Evolutionary conservation across 1,140 invertebrate species (phyloP).

Genomic region (Tetramorium parvispinum): DNA sequence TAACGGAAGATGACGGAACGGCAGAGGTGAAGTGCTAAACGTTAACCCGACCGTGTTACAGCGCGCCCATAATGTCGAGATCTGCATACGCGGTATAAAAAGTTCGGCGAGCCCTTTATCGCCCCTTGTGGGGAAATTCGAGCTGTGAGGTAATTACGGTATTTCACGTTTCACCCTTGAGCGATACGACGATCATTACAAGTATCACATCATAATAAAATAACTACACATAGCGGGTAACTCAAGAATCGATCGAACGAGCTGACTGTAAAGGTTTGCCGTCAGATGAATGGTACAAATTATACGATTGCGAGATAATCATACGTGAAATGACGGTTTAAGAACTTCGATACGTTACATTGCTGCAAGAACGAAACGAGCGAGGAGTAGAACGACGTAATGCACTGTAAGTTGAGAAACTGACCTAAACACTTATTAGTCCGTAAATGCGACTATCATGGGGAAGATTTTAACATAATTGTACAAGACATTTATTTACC

Average conservation of each 20-base stretch:
- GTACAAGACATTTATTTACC: neutral
- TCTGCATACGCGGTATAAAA: conserved; percentile 40
- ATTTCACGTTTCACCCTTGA: conserved; percentile 14
- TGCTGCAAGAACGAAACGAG: neutral
- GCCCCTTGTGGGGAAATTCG: conserved; percentile 33
- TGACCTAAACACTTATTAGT: too few relatives aligned
- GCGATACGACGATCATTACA: neutral
- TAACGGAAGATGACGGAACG: neutral
- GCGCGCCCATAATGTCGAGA: neutral
- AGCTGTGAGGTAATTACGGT: conserved; percentile 29
- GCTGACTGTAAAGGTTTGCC: neutral
- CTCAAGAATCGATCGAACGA: neutral
- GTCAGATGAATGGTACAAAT: neutral
- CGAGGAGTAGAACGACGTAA: neutral
- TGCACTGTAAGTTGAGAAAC: neutral
- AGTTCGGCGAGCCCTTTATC: conserved; percentile 35
- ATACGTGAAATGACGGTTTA: neutral
- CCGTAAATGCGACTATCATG: neutral
- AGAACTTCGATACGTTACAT: neutral
- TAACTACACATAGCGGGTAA: neutral
- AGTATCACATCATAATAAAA: neutral
- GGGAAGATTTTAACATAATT: conserved; percentile 20
- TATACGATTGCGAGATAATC: neutral
- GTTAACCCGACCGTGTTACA: conserved; percentile 35
- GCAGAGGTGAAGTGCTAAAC: conserved; percentile 3